These are phyloP conservation scores for Argyrosomus regius DNA, from an alignment of 2,797 vertebrate species.

Conservation along the genomic window DNA sequence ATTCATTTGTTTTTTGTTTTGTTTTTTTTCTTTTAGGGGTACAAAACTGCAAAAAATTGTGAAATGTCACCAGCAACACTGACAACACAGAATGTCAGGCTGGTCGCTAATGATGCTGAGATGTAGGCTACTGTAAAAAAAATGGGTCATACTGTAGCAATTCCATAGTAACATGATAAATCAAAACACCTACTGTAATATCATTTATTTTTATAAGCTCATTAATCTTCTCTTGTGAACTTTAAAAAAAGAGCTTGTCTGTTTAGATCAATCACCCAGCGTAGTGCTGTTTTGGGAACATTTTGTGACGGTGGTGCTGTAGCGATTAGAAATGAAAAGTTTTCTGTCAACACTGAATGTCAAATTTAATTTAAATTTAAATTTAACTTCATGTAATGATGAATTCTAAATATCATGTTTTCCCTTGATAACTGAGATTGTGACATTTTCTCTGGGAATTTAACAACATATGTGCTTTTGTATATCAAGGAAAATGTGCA, in stretches of 20 bases:
- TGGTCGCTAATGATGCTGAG: constrained; percentile 14
- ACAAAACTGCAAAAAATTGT: constrained; percentile 2
- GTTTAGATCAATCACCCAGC: not conserved
- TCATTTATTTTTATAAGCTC: not conserved
- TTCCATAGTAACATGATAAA: not conserved
- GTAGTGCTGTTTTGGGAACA: too few relatives aligned
- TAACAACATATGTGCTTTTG: not conserved
- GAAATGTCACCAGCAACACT: constrained; percentile 41
- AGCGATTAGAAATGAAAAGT: too few relatives aligned
- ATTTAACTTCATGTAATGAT: not conserved
- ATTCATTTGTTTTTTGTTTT: constrained; percentile 4
- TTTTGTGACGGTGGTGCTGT: too few relatives aligned
- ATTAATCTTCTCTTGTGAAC: not conserved
- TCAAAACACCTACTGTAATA: not conserved
- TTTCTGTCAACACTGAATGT: not conserved
- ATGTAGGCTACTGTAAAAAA: not conserved
- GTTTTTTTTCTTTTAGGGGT: not conserved
- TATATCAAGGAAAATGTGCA: not conserved
- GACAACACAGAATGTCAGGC: not conserved
- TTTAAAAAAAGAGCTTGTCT: not conserved
- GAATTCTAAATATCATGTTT: not conserved
- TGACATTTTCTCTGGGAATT: not conserved
- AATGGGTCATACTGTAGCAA: not conserved
- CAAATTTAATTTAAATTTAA: not conserved
- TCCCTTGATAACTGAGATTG: not conserved